Evolutionary conservation across 2,888 invertebrate genomes (phyloP), one percentile per base, ranked within the genome.

Genomic region (Orthonevra nobilis): DNA sequence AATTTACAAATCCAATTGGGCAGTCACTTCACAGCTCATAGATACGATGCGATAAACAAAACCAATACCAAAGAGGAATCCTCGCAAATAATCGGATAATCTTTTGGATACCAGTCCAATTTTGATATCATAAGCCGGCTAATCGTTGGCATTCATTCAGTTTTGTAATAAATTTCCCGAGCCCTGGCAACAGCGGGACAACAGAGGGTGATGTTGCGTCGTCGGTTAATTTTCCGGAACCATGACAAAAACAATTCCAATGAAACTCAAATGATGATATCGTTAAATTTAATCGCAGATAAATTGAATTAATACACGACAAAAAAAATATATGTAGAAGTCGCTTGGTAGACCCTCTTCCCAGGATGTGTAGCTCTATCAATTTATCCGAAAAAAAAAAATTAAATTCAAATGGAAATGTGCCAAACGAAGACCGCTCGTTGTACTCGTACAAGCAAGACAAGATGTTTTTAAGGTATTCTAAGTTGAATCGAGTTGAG

Each of bases 211-310:
- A 20, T n/a, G 17, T 0, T 20, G 44, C 10, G 23, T 17, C 23
- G 42, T 15, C 40, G 28, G 69, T 52, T 70, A 36, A 70, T 52
- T 54, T 61, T 61, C 38, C 61, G 19, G 44, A 28, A 30, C 26
- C 34, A 28, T 61, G 32, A 44, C 56, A 46, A 28, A 30, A 56
- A 54, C 42, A 23, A 38, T 56, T 17, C 46, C 20, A 34, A 9
- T 7, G 7, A 38, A 50, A 34, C 3, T 36, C 20, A 15, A 48
- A 15, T 36, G 20, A 73, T 58, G 36, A 58, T 64, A 48, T 66
- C 68, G 68, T 68, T 34, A 61, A 68, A 61, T 68, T 68, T 54
- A 52, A 70, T 61, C 30, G 26, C 19, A 74, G 58, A 74, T 68
- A 66, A 66, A 66, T 73, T 44, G 42, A n/a, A n/a, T 42, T 42